Base-by-base conservation (phyloP, 2,888 invertebrate species). In the Horisme vitalbata region DNA sequence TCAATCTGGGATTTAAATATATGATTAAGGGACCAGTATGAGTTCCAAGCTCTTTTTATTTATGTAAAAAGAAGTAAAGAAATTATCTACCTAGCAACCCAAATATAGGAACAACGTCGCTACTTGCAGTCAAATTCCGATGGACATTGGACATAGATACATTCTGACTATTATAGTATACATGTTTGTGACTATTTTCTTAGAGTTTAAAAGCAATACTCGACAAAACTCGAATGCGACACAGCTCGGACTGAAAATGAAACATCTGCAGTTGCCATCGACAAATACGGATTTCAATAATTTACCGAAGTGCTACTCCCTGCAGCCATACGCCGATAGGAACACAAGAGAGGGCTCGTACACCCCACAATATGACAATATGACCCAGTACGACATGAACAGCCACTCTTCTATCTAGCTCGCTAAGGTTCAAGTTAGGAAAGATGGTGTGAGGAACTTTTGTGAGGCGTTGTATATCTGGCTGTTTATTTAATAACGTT, bases 401-500 rank as follows among this genome's bases (percentile, higher is more conserved):
- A n/a, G n/a, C 30, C 27, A 3, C 21, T 28, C 35, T 27, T n/a
- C 52, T 32, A 48, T 50, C 47, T 31, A 9, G 0, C 21, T 6
- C 20, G 14, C 11, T 18, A 49, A 45, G 47, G 49, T 20, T 41
- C 23, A 38, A 30, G 24, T 47, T 34, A 9, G 21, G 12, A 9
- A 5, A n/a, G 23, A 18, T 41, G 14, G 9, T 10, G 2, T 4
- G 20, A 4, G 11, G 8, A 39, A 43, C 48, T 52, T 59, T 48
- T 21, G 47, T 10, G 10, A n/a, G 13, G 14, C 10, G n/a, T 10
- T 54, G 52, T 64, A 65, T 59, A 55, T 15, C 36, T 65, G 61
- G 59, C 71, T 83, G 83, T 84, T 84, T 86, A 85, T 83, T 83
- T 83, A 85, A 84, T 83, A 84, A 79, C 77, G 74, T 79, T 78